Evolutionary conservation across 2,888 invertebrate species (phyloP).

Genomic region (Drosophila conformis): DNA sequence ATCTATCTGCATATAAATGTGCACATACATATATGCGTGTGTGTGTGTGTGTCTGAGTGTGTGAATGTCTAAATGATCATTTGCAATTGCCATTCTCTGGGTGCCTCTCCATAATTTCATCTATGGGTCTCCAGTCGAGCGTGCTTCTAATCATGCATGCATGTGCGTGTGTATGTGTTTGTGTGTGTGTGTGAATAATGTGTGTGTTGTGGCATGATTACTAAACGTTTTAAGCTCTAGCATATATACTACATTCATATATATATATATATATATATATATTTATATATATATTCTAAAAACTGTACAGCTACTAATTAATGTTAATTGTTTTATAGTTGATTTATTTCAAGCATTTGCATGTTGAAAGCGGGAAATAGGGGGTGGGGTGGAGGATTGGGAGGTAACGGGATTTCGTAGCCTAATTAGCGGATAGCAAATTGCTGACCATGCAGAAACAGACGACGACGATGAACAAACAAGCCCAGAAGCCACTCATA

Average conservation of each 20-base stretch:
- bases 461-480: constrained; percentile 40
- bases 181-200: constrained; percentile 12
- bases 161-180: constrained; percentile 13
- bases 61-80: constrained; percentile 21
- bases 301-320: constrained; percentile 78
- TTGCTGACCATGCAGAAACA: constrained; percentile 44
- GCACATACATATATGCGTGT: constrained; percentile 28
- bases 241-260: constrained; percentile 61
- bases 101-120: constrained; percentile 19
- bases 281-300: constrained; percentile 60
- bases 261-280: constrained; percentile 44
- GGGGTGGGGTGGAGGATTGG: neutral
- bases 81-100: constrained; percentile 21
- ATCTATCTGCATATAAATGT: constrained; percentile 38
- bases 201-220: constrained; percentile 45
- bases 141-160: constrained; percentile 33
- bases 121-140: constrained; percentile 54
- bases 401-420: constrained; percentile 40
- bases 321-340: constrained; percentile 75
- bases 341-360: constrained; percentile 51
- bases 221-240: constrained; percentile 70
- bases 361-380: constrained; percentile 32
- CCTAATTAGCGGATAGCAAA: constrained; percentile 60
- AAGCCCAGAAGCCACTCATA: constrained; percentile 19
- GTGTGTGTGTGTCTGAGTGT: constrained; percentile 23